These are phyloP conservation scores for Elysia crispata DNA, from an alignment of 2,888 invertebrate species.

Conservation along the genomic window DNA sequence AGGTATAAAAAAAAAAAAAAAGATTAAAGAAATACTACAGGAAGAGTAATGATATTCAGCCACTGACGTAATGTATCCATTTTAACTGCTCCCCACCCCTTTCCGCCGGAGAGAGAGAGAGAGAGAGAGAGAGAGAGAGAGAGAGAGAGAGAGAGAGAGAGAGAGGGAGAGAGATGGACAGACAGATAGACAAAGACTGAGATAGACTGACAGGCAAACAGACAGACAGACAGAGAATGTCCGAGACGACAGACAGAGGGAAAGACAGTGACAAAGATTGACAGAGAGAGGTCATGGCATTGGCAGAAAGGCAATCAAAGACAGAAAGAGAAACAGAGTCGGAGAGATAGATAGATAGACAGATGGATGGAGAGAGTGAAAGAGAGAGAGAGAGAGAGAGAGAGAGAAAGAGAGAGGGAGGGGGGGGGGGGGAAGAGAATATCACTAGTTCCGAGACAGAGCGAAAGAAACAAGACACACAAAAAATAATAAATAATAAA, in stretches of 20 bases:
- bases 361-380: not conserved
- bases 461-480: not conserved
- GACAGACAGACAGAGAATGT: too few relatives aligned
- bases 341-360: not conserved
- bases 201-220: not conserved
- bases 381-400: not conserved
- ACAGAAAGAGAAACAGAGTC: too few relatives aligned
- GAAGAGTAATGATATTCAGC: too few relatives aligned
- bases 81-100: too few relatives aligned
- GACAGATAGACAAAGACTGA: constrained; percentile 5
- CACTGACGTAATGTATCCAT: too few relatives aligned
- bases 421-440: not conserved
- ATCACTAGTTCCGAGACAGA: too few relatives aligned
- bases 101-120: not conserved
- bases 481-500: not conserved
- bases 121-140: constrained; percentile 18
- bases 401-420: not conserved
- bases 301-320: too few relatives aligned
- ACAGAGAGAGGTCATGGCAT: too few relatives aligned
- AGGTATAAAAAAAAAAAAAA: too few relatives aligned
- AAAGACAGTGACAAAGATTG: too few relatives aligned
- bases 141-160: constrained; percentile 25
- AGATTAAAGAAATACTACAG: too few relatives aligned
- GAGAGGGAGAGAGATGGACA: not conserved
- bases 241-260: constrained; percentile 1